phyloP scores from a whole-genome alignment of 2,888 invertebrate genomes.

The Dicranocentrus wangi region DNA sequence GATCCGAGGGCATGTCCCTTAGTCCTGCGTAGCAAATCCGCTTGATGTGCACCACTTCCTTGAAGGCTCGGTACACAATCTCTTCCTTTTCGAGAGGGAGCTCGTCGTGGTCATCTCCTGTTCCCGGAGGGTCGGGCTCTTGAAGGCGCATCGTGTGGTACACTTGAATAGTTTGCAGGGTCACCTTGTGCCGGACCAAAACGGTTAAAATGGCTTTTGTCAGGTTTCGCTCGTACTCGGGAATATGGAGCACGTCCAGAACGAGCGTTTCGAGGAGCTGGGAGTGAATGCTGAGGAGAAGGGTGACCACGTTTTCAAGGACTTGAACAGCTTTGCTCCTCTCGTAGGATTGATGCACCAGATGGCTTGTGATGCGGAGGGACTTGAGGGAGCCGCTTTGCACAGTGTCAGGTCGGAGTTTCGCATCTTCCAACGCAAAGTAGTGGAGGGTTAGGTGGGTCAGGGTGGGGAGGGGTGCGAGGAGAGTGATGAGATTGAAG shows the following conservation, averaged over 20 bases:
- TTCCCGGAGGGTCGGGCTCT: conserved; percentile 29
- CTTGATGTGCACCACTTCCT: conserved; percentile 24
- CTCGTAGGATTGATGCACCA: neutral
- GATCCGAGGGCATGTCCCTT: conserved; percentile 23
- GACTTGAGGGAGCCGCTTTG: conserved; percentile 26
- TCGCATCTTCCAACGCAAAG: conserved; percentile 27
- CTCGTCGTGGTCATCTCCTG: neutral
- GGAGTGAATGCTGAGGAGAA: conserved; percentile 23
- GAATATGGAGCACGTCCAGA: conserved; percentile 37
- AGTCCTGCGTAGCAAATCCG: conserved; percentile 42
- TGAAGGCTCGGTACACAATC: conserved; percentile 1
- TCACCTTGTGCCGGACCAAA: conserved; percentile 31
- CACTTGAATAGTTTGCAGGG: conserved; percentile 24
- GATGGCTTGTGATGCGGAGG: conserved; percentile 28
- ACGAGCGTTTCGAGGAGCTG: conserved; percentile 20
- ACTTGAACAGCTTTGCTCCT: neutral
- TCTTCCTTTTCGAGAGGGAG: neutral
- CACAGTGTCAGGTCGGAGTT: neutral
- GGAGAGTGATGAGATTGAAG: conserved; percentile 27
- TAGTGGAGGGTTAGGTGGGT: conserved; percentile 41
- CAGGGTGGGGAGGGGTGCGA: conserved; percentile 31
- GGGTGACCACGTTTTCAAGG: conserved; percentile 12
- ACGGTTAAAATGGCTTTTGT: conserved; percentile 18
- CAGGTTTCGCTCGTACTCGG: conserved; percentile 1
- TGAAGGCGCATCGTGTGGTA: conserved; percentile 1